Conservation (phyloP, 1,140 invertebrate genomes). For the Drosophila rhopaloa region DNA sequence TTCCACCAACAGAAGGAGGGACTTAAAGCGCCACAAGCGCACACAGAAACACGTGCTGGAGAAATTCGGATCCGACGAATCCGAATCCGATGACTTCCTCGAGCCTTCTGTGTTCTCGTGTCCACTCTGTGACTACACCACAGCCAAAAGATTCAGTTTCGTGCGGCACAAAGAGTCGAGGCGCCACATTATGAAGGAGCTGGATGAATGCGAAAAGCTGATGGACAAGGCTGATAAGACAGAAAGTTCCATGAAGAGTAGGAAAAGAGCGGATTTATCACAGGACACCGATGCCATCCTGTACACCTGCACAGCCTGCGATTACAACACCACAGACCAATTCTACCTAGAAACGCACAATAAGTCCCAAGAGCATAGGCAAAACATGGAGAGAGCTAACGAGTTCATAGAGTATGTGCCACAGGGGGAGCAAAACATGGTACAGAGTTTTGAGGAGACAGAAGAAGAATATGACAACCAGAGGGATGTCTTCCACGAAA, state of each 20-base stretch:
- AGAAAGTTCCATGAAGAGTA: neutral
- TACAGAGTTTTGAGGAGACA: neutral
- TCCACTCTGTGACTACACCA: constrained; percentile 24
- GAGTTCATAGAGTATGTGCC: neutral
- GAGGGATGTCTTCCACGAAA: neutral
- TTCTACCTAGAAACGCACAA: neutral
- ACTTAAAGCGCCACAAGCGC: constrained; percentile 27
- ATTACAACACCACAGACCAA: constrained; percentile 7
- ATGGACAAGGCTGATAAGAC: neutral
- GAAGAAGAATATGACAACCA: neutral
- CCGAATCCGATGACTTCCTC: constrained; percentile 21
- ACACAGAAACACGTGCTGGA: constrained; percentile 18
- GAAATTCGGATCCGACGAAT: constrained; percentile 20
- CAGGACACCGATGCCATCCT: neutral
- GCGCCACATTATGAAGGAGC: constrained; percentile 3
- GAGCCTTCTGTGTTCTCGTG: constrained; percentile 20
- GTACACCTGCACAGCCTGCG: constrained; percentile 11
- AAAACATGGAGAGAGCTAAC: too few species aligned
- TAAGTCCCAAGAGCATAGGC: neutral
- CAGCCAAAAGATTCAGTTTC: constrained; percentile 30
- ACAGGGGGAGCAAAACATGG: neutral
- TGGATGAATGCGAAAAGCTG: constrained; percentile 10
- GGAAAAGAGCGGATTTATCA: neutral
- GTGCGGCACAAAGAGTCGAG: constrained; percentile 18
- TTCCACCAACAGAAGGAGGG: constrained; percentile 26